phyloP scores from a whole-genome alignment of 2,888 invertebrate genomes.

The Xylocampa areola region DNA sequence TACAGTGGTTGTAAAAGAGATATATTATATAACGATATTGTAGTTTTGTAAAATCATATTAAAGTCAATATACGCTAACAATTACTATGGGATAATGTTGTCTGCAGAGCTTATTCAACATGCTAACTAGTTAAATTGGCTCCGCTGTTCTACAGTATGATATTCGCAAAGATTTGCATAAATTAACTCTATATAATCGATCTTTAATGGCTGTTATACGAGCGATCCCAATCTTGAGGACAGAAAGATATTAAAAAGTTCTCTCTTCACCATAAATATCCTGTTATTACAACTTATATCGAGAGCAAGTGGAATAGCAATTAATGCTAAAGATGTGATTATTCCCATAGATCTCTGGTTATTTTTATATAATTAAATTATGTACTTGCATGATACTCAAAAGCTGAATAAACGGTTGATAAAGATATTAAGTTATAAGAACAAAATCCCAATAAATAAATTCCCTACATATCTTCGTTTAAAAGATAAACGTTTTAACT shows the following conservation, averaged over 20 bases:
- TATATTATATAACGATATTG: slow-evolving; percentile 5
- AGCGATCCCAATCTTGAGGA: slow-evolving; percentile 10
- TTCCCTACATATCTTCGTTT: no score
- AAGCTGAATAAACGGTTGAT: no score
- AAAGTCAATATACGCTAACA: slow-evolving; percentile 22
- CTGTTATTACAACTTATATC: no score
- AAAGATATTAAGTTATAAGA: no score
- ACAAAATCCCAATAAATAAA: no score
- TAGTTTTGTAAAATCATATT: slow-evolving; percentile 28
- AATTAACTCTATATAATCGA: slow-evolving; percentile 43
- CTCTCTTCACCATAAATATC: no score
- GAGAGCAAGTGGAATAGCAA: slow-evolving; percentile 11
- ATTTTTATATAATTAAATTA: no score
- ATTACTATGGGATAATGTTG: slow-evolving; percentile 7
- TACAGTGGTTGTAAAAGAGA: slow-evolving; percentile 5
- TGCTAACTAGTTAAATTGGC: slow-evolving; percentile 46
- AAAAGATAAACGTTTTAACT: no score
- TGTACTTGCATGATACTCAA: no score
- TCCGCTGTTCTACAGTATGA: slow-evolving; percentile 35
- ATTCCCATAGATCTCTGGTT: no score
- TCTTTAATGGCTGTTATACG: slow-evolving; percentile 29
- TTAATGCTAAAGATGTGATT: slow-evolving; percentile 2
- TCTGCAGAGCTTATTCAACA: slow-evolving; percentile 27
- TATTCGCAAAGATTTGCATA: slow-evolving; percentile 49
- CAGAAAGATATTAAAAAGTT: slow-evolving; percentile 6